Percentiles rank a stretch among this genome's conserved stretches.
phyloP scores from a whole-genome alignment of 2,888 invertebrate species.

The Andrena marginata region DNA sequence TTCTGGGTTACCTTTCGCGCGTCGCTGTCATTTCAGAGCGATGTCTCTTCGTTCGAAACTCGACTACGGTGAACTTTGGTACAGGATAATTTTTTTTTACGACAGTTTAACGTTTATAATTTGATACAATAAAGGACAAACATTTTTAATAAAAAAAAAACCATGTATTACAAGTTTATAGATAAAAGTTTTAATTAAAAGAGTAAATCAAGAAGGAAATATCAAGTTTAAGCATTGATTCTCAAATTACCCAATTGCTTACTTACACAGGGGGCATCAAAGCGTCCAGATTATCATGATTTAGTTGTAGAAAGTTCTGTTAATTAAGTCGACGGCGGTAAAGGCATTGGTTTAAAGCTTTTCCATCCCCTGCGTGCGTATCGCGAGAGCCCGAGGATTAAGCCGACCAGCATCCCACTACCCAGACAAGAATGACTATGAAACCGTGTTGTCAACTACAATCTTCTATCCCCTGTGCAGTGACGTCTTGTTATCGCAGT shows the following conservation, averaged over 20 bases:
- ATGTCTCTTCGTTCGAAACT: no score
- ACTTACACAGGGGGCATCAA: neutral
- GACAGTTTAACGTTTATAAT: no score
- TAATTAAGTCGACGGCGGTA: conserved; percentile 23
- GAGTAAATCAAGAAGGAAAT: neutral
- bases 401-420: conserved; percentile 10
- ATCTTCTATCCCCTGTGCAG: conserved; percentile 15
- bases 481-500: conserved; percentile 57
- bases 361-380: conserved; percentile 34
- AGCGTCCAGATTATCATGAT: neutral
- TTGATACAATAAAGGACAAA: no score
- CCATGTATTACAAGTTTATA: no score
- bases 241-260: neutral
- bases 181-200: no score
- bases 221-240: neutral
- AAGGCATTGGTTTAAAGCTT: conserved; percentile 18
- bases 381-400: conserved; percentile 30
- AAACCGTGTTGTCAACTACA: conserved; percentile 49
- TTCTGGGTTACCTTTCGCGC: neutral
- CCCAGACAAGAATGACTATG: conserved; percentile 44
- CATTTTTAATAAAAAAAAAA: no score
- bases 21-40: neutral
- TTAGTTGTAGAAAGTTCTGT: neutral
- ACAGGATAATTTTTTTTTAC: no score
- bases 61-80: no score